phyloP scores from a whole-genome alignment of 2,113 vertebrate genomes.

The Probosciger aterrimus region DNA sequence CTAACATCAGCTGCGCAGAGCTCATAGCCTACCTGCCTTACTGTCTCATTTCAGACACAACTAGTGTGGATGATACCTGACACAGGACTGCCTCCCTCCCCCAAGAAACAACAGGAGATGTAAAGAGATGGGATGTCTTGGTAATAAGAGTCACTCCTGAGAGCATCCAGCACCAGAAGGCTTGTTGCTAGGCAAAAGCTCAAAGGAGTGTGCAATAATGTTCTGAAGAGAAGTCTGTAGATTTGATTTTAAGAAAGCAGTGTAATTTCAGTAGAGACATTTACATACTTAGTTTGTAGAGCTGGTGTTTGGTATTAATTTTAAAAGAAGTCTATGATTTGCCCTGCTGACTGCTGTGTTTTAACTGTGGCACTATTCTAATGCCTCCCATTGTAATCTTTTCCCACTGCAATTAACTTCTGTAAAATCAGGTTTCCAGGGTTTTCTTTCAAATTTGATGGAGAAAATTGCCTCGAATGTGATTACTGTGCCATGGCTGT shows the following conservation, averaged over 20 bases:
- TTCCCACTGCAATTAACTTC: neutral
- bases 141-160: neutral
- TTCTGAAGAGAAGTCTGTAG: neutral
- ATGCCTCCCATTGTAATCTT: neutral
- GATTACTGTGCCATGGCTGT: neutral
- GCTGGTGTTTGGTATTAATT: neutral
- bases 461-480: neutral
- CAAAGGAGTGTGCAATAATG: neutral
- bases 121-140: neutral
- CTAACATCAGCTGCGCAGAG: neutral
- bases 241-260: slow-evolving; percentile 6
- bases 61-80: neutral
- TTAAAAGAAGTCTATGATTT: neutral
- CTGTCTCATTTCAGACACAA: neutral
- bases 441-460: neutral
- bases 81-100: neutral
- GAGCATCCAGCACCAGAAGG: neutral
- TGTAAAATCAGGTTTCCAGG: neutral
- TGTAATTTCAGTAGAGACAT: neutral
- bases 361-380: neutral
- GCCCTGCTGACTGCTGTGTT: neutral
- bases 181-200: slow-evolving; percentile 59
- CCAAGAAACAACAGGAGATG: neutral
- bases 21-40: neutral
- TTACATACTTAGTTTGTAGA: neutral